These are phyloP conservation scores for Forbesichthys agassizii DNA, from an alignment of 2,113 vertebrate genomes.

Conservation along the genomic window DNA sequence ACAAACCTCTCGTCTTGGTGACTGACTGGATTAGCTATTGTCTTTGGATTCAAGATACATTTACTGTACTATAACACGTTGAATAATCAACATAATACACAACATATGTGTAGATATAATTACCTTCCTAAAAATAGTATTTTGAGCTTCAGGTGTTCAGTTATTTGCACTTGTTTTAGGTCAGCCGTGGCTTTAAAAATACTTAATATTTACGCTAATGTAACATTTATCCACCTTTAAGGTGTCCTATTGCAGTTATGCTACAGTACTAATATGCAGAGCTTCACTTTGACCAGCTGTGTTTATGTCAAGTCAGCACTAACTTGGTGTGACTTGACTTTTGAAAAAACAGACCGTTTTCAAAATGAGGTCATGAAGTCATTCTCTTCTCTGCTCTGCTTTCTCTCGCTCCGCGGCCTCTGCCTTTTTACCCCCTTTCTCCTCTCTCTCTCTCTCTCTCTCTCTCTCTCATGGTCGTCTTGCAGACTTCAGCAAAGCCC, in stretches of 20 bases:
- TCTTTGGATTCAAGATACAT: too few species aligned
- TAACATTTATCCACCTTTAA: too few species aligned
- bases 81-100: too few species aligned
- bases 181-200: too few species aligned
- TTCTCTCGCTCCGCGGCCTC: constrained; percentile 12
- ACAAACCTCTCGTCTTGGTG: not conserved
- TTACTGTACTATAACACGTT: too few species aligned
- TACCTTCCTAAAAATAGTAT: too few species aligned
- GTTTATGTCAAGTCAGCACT: constrained; percentile 47
- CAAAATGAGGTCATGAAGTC: constrained; percentile 50
- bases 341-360: constrained; percentile 53
- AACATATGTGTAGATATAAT: too few species aligned
- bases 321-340: constrained; percentile 37
- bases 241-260: too few species aligned
- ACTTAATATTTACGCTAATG: too few species aligned
- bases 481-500: constrained; percentile 79
- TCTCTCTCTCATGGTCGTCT: constrained; percentile 46
- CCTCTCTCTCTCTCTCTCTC: constrained; percentile 12
- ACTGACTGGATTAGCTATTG: too few species aligned
- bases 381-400: not conserved
- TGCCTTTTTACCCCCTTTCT: constrained; percentile 16
- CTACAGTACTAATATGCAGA: not conserved
- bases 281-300: constrained; percentile 30
- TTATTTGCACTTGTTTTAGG: too few species aligned
- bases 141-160: not conserved